phyloP scores from a whole-genome alignment of 2,888 invertebrate species.

The Salticus scenicus region DNA sequence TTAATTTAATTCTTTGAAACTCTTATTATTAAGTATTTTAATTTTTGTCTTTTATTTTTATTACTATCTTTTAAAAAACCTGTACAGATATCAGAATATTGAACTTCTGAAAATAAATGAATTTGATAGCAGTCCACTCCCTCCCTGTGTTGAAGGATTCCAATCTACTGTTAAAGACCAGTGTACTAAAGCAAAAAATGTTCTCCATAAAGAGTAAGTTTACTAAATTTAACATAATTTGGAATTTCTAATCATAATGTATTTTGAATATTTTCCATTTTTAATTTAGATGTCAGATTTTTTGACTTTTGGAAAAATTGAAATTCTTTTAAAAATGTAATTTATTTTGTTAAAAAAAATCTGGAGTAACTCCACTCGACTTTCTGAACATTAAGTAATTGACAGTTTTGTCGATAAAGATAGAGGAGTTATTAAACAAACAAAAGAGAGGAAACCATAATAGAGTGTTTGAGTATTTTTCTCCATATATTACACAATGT shows the following conservation, averaged over 20 bases:
- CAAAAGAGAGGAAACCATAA: too few relatives aligned
- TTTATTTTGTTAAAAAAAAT: too few relatives aligned
- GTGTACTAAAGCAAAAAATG: constrained; percentile 20
- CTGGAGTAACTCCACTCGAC: too few relatives aligned
- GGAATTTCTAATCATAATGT: not conserved
- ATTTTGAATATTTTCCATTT: not conserved
- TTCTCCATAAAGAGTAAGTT: constrained; percentile 35
- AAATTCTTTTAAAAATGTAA: too few relatives aligned
- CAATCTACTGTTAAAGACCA: constrained; percentile 18
- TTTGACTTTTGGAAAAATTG: too few relatives aligned
- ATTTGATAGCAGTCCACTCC: constrained; percentile 45
- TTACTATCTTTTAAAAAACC: not conserved
- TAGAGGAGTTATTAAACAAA: too few relatives aligned
- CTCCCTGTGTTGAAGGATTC: constrained; percentile 44
- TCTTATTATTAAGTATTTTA: not conserved
- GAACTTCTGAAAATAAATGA: constrained; percentile 26
- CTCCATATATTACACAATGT: too few relatives aligned
- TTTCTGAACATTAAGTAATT: too few relatives aligned
- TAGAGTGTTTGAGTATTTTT: too few relatives aligned
- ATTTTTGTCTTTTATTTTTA: not conserved
- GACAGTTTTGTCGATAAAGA: too few relatives aligned
- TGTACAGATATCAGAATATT: constrained; percentile 41
- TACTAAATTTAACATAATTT: not conserved
- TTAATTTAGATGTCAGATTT: not conserved
- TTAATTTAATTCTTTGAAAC: not conserved